A percentile compares a stretch with the other conserved stretches of the same genome.
These are phyloP conservation scores for Ctenomys sociabilis DNA, from an alignment of 2,113 vertebrate species.

Conservation along the genomic window DNA sequence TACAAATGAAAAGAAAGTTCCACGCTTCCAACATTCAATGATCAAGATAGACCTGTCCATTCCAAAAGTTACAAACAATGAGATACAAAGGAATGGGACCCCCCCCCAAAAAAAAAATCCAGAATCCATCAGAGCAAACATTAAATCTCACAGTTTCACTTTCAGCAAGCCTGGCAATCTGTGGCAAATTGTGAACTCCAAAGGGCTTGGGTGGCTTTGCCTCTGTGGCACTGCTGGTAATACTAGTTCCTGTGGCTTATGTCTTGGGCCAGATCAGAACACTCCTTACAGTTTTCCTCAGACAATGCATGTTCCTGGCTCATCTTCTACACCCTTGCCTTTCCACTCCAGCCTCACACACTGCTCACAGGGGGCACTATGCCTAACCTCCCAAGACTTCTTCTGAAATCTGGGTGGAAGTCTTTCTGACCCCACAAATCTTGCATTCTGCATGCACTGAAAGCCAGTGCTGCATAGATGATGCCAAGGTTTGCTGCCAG, in stretches of 20 bases:
- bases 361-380: too few relatives aligned
- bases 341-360: neutral
- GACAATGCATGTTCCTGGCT: neutral
- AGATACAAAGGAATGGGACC: neutral
- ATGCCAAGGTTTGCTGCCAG: too few relatives aligned
- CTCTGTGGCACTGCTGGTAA: neutral
- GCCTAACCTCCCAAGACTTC: neutral
- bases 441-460: neutral
- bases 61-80: neutral
- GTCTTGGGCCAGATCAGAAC: neutral
- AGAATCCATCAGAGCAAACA: neutral
- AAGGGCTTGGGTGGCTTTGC: neutral
- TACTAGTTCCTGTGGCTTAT: neutral
- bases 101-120: neutral
- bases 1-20: neutral
- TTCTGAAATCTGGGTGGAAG: neutral
- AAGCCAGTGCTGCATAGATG: neutral
- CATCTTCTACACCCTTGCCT: too few relatives aligned
- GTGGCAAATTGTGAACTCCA: neutral
- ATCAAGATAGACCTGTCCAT: neutral
- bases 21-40: neutral
- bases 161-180: neutral
- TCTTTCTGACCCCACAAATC: neutral
- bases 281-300: neutral
- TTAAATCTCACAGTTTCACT: neutral